Percentiles rank a stretch among this genome's conserved stretches.
Evolutionary conservation across 2,797 vertebrate genomes (phyloP).

Genomic region (Danio kyathit): DNA sequence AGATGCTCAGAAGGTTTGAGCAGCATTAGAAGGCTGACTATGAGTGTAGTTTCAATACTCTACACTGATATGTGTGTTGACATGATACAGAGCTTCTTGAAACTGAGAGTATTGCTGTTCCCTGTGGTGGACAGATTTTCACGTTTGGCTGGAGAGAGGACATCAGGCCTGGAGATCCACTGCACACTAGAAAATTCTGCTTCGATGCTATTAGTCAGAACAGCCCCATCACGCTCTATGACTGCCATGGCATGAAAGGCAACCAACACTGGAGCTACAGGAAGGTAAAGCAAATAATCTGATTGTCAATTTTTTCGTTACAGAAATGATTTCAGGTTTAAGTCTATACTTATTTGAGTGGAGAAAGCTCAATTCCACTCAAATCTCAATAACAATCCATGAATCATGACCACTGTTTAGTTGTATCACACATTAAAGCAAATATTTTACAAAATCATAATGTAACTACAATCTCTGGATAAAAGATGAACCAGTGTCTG

Average conservation of each 20-base stretch:
- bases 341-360: too few species aligned
- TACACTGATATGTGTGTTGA: background rate
- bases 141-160: slow-evolving; percentile 94
- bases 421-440: too few species aligned
- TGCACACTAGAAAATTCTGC: slow-evolving; percentile 90
- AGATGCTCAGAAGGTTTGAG: background rate
- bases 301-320: too few species aligned
- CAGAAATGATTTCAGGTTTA: too few species aligned
- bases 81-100: background rate
- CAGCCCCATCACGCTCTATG: slow-evolving; percentile 87
- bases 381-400: too few species aligned
- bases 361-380: too few species aligned
- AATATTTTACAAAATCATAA: too few species aligned
- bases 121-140: slow-evolving; percentile 79
- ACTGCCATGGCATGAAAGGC: slow-evolving; percentile 91
- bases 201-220: slow-evolving; percentile 84
- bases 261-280: slow-evolving; percentile 90
- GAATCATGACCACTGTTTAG: too few species aligned
- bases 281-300: slow-evolving; percentile 75
- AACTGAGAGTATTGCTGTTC: background rate
- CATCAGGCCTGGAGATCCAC: slow-evolving; percentile 86
- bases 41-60: background rate
- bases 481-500: too few species aligned
- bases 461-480: too few species aligned
- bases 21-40: background rate